Evolutionary conservation across 2,797 vertebrate genomes (phyloP).

Genomic region (Sandelia bainsii): DNA sequence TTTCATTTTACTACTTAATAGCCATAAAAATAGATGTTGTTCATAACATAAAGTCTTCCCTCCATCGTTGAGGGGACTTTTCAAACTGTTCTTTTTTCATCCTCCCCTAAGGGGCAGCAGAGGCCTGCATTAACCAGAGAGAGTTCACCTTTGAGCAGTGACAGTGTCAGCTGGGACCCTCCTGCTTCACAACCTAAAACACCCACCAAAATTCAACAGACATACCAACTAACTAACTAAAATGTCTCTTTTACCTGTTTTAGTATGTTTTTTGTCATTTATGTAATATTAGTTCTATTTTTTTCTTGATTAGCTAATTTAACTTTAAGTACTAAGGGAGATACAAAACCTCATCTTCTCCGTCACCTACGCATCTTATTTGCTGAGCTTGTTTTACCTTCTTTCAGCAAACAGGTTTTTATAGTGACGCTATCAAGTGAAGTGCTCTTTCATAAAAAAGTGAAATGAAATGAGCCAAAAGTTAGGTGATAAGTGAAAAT

Average conservation of each 20-base stretch:
- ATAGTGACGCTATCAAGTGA: conserved; percentile 74
- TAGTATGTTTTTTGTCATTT: neutral
- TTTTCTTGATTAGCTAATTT: neutral
- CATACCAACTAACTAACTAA: conserved; percentile 1
- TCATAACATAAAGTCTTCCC: neutral
- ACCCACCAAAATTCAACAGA: conserved; percentile 60
- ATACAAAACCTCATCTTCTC: conserved; percentile 28
- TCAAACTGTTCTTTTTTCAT: conserved; percentile 19
- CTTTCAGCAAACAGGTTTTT: conserved; percentile 77
- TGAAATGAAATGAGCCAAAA: conserved; percentile 67
- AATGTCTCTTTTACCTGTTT: conserved; percentile 4
- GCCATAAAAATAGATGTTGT: neutral
- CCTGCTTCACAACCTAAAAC: conserved; percentile 31
- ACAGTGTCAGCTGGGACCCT: conserved; percentile 42
- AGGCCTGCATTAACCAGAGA: conserved; percentile 70
- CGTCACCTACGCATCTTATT: conserved; percentile 8
- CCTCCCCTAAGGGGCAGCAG: conserved; percentile 84
- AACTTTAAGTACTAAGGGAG: neutral
- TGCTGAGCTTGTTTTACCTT: conserved; percentile 51
- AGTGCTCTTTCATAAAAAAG: conserved; percentile 69
- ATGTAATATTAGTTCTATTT: neutral
- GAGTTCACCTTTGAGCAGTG: conserved; percentile 35
- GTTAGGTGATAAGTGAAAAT: conserved; percentile 77
- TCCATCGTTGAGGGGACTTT: neutral
- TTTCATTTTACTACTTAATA: neutral